Conservation (phyloP, 2,888 invertebrate species). For the Spilosoma lubricipeda region DNA sequence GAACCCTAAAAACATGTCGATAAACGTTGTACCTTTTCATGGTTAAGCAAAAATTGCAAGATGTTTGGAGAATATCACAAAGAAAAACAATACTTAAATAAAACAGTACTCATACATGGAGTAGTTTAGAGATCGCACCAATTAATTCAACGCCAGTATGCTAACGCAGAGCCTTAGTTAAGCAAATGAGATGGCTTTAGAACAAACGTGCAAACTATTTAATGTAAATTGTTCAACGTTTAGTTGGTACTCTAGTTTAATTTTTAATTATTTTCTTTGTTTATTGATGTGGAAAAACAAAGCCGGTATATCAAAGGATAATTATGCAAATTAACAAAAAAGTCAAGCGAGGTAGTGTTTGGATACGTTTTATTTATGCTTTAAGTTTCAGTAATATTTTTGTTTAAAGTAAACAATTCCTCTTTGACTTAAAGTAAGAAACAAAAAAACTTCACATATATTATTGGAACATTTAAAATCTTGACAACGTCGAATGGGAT, state of each 20-base stretch:
- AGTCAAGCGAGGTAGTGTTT: not conserved
- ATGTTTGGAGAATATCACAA: too few species aligned
- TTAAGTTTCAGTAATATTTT: not conserved
- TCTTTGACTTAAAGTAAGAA: too few species aligned
- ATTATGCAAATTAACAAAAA: not conserved
- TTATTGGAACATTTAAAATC: too few species aligned
- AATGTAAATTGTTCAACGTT: conserved; percentile 33
- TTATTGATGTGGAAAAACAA: not conserved
- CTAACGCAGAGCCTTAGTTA: conserved; percentile 32
- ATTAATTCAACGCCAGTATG: conserved; percentile 36
- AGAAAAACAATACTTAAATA: too few species aligned
- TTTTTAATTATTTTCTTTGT: conserved; percentile 3
- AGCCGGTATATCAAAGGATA: not conserved
- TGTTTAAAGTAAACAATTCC: not conserved
- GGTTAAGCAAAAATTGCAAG: too few species aligned
- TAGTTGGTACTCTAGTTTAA: conserved; percentile 11
- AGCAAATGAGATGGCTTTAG: conserved; percentile 42
- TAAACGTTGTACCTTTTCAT: not conserved
- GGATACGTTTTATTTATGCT: not conserved
- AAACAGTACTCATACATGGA: not conserved
- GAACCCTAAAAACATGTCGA: too few species aligned
- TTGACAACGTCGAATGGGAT: too few species aligned
- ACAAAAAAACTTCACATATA: too few species aligned
- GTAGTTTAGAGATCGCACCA: conserved; percentile 2
- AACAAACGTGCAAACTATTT: conserved; percentile 42